Percentiles rank a stretch among this genome's conserved stretches.
Conservation (phyloP, 2,888 invertebrate species). For the Meteorus colon region DNA sequence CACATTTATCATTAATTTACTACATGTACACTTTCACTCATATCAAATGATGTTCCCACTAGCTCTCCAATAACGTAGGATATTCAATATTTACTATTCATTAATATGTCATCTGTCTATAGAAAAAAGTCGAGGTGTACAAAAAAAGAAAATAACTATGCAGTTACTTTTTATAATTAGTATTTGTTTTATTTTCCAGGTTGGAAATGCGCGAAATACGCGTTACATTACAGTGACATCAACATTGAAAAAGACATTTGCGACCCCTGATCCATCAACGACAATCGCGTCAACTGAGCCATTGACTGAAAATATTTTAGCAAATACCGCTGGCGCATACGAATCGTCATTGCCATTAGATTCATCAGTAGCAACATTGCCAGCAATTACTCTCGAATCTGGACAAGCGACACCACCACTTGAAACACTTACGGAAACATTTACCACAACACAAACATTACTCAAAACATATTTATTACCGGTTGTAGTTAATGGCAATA, state of each 20-base stretch:
- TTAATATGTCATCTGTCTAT: not conserved
- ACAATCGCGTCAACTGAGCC: constrained; percentile 81
- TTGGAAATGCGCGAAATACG: constrained; percentile 90
- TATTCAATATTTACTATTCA: constrained; percentile 4
- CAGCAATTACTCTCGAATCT: constrained; percentile 84
- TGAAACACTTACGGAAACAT: constrained; percentile 92
- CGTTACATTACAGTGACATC: constrained; percentile 91
- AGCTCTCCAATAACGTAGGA: too few species aligned
- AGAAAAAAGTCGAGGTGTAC: not conserved
- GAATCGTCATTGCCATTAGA: constrained; percentile 82
- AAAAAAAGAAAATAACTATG: not conserved
- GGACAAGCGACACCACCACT: constrained; percentile 89
- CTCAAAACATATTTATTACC: constrained; percentile 92
- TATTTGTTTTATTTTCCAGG: constrained; percentile 75
- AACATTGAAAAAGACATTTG: constrained; percentile 86
- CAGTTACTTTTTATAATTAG: not conserved
- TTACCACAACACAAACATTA: constrained; percentile 91
- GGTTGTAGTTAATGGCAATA: constrained; percentile 83
- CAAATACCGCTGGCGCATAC: constrained; percentile 83
- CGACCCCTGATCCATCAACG: constrained; percentile 78
- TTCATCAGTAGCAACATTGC: constrained; percentile 88
- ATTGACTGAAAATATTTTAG: constrained; percentile 90
- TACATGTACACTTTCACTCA: too few species aligned
- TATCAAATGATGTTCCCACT: too few species aligned
- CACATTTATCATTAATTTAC: too few species aligned